These are phyloP conservation scores for Drosophila azteca DNA, from an alignment of 1,140 invertebrate genomes.

Conservation along the genomic window DNA sequence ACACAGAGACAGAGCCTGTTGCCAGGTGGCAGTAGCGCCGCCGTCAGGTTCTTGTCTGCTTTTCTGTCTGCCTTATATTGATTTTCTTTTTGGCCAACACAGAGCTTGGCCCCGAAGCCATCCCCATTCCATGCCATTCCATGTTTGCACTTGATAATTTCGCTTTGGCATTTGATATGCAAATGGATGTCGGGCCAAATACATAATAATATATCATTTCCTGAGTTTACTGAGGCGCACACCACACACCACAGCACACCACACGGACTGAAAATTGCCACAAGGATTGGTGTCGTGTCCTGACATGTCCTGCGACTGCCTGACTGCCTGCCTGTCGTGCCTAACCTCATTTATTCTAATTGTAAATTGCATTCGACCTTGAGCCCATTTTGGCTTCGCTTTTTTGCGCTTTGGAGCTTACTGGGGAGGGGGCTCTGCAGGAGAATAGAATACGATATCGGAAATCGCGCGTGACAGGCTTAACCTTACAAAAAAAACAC, in stretches of 20 bases:
- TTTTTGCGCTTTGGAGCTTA: neutral
- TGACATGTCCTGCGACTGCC: neutral
- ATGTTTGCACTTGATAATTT: conserved; percentile 78
- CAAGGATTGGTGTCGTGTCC: neutral
- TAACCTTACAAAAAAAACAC: conserved; percentile 10
- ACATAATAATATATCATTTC: conserved; percentile 71
- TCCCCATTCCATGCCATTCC: conserved; percentile 69
- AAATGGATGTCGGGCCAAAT: conserved; percentile 47
- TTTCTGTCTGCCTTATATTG: conserved; percentile 63
- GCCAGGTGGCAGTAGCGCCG: conserved; percentile 56
- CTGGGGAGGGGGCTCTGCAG: too few species aligned
- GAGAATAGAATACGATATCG: conserved; percentile 44
- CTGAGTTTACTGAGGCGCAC: conserved; percentile 27
- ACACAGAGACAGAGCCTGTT: conserved; percentile 47
- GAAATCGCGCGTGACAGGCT: conserved; percentile 72
- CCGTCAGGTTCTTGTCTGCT: conserved; percentile 9
- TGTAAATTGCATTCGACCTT: conserved; percentile 66
- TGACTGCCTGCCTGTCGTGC: conserved; percentile 39
- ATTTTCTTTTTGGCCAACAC: conserved; percentile 70
- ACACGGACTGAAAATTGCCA: conserved; percentile 9
- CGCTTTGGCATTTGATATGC: conserved; percentile 61
- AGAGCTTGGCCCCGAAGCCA: conserved; percentile 40
- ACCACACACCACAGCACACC: neutral
- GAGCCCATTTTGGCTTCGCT: conserved; percentile 44
- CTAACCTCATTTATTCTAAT: conserved; percentile 51